Conservation (phyloP, 2,113 vertebrate genomes). For the Heterocephalus glaber region DNA sequence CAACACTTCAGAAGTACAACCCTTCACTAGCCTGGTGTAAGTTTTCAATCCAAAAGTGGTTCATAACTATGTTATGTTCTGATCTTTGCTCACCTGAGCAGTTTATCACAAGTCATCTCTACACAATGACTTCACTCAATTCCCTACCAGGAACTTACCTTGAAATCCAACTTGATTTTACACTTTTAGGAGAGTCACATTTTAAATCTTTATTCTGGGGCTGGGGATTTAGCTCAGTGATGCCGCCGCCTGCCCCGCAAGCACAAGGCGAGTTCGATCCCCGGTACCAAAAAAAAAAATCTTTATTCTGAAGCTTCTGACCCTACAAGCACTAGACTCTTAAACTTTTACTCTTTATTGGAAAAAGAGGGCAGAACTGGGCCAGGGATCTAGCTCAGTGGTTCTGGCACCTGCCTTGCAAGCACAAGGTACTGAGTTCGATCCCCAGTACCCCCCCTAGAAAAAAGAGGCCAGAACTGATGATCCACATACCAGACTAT, state of each 20-base stretch:
- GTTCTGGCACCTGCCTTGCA: no score
- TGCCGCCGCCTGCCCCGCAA: no score
- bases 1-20: not conserved
- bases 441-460: no score
- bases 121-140: not conserved
- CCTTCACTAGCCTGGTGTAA: not conserved
- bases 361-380: not conserved
- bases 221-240: no score
- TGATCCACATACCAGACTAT: not conserved
- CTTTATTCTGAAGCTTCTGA: not conserved
- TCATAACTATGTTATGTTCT: not conserved
- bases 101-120: not conserved
- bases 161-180: not conserved
- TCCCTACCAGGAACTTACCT: not conserved
- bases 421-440: no score
- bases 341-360: not conserved
- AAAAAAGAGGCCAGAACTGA: not conserved
- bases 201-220: not conserved
- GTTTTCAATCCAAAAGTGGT: not conserved
- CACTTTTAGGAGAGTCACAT: not conserved
- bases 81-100: not conserved
- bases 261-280: no score
- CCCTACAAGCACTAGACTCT: not conserved
- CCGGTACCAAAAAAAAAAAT: not conserved
- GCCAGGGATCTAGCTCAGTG: no score